phyloP scores from a whole-genome alignment of 1,140 invertebrate genomes.

The Pseudachorutes palmiensis region DNA sequence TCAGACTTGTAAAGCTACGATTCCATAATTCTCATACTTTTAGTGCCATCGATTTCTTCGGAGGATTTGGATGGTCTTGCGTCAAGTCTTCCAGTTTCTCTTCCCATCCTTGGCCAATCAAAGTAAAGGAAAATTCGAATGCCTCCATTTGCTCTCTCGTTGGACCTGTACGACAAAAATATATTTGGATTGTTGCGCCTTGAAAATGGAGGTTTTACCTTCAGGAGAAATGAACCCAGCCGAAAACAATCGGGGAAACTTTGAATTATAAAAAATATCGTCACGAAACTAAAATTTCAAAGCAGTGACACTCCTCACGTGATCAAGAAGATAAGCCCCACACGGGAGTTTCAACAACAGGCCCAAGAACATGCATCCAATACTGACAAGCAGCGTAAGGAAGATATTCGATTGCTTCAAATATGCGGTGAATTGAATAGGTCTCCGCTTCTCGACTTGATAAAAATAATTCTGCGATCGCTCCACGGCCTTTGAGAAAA shows the following conservation, averaged over 20 bases:
- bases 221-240: not conserved
- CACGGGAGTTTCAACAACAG: conserved; percentile 56
- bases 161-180: conserved; percentile 48
- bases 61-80: not conserved
- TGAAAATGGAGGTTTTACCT: not conserved
- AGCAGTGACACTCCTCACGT: no score
- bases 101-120: conserved; percentile 68
- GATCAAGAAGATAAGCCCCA: conserved; percentile 56
- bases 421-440: conserved; percentile 59
- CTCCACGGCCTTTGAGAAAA: conserved; percentile 43
- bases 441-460: conserved; percentile 57
- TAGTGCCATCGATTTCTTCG: conserved; percentile 52
- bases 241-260: not conserved
- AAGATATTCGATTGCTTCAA: conserved; percentile 46
- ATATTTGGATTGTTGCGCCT: not conserved
- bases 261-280: no score
- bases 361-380: conserved; percentile 54
- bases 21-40: conserved; percentile 48
- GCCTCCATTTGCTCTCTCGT: conserved; percentile 54
- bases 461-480: conserved; percentile 66
- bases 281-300: no score
- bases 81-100: conserved; percentile 52
- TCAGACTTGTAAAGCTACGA: not conserved
- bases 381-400: conserved; percentile 44
- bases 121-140: conserved; percentile 55